Evolutionary conservation across 2,113 vertebrate species (phyloP).

Genomic region (Hippopotamus amphibius): DNA sequence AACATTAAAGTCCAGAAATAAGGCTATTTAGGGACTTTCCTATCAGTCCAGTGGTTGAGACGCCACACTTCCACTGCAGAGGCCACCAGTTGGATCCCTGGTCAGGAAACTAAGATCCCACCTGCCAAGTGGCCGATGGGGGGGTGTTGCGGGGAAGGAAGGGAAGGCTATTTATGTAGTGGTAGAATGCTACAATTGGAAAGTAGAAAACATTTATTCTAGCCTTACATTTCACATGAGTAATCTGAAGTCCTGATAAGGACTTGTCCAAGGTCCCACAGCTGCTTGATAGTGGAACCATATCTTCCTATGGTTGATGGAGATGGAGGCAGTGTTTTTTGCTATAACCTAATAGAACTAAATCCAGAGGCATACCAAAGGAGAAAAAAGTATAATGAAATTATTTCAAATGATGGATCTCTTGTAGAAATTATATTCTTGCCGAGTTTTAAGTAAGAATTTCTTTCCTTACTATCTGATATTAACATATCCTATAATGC

Average conservation of each 20-base stretch:
- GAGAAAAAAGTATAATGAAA: background rate
- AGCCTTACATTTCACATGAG: background rate
- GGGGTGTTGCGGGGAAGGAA: too few species aligned
- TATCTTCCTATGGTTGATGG: background rate
- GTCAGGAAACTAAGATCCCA: background rate
- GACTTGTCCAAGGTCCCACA: background rate
- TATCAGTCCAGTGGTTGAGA: background rate
- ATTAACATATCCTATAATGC: background rate
- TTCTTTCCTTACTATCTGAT: background rate
- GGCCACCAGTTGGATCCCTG: background rate
- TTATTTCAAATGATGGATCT: slow-evolving; percentile 23
- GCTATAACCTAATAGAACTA: background rate
- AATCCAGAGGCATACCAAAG: background rate
- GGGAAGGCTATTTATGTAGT: background rate
- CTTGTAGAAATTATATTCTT: background rate
- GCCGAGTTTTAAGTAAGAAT: slow-evolving; percentile 32
- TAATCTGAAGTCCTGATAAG: background rate
- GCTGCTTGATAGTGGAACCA: background rate
- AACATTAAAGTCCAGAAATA: background rate
- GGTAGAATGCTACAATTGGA: background rate
- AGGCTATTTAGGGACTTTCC: background rate
- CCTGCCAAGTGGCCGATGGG: background rate
- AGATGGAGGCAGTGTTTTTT: background rate
- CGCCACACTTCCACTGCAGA: background rate
- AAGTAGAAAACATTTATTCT: background rate